Conservation (phyloP, 1,140 invertebrate genomes). For the Drosophila cardini region DNA sequence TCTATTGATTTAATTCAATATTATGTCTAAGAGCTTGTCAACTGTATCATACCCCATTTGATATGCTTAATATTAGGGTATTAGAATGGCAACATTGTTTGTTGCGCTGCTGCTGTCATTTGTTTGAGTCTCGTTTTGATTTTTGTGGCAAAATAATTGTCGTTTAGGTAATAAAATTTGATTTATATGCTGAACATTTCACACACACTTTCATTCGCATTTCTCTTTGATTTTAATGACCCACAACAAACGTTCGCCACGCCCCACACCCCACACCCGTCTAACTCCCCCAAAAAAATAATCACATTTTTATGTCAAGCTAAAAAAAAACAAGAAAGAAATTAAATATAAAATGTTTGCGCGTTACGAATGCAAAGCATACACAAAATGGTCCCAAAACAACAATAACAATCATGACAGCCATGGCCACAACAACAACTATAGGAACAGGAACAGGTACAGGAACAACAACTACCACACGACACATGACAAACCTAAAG, state of each 20-base stretch:
- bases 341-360: conserved; percentile 43
- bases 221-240: conserved; percentile 61
- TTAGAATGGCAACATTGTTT: conserved; percentile 28
- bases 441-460: too few species aligned
- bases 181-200: conserved; percentile 59
- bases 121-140: conserved; percentile 56
- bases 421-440: conserved; percentile 7
- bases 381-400: conserved; percentile 46
- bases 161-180: conserved; percentile 79
- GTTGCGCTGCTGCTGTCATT: conserved; percentile 38
- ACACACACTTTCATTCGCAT: conserved; percentile 41
- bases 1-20: too few species aligned
- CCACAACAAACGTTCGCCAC: conserved; percentile 26
- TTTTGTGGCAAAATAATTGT: conserved; percentile 70
- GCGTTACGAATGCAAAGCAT: conserved; percentile 36
- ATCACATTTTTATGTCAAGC: conserved; percentile 42
- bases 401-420: conserved; percentile 38
- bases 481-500: conserved; percentile 30
- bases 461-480: not conserved
- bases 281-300: conserved; percentile 6
- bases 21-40: too few species aligned
- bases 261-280: conserved; percentile 1
- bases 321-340: conserved; percentile 9
- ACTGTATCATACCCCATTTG: too few species aligned
- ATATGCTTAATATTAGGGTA: not conserved